Evolutionary conservation across 2,113 vertebrate genomes (phyloP).

Genomic region (Phocoena phocoena): DNA sequence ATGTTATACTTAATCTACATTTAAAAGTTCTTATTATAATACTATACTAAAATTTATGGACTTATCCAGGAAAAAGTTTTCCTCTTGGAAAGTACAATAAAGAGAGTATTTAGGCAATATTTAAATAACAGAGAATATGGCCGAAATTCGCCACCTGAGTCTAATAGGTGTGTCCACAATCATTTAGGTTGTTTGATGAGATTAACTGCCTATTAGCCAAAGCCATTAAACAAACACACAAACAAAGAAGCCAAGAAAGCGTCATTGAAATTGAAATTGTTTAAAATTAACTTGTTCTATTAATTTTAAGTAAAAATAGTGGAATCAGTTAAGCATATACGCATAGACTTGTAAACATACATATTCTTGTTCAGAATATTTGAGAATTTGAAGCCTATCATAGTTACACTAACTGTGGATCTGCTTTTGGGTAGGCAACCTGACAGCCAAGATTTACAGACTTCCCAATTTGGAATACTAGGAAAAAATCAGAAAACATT

Average conservation of each 20-base stretch:
- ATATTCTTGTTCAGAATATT: not conserved
- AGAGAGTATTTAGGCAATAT: not conserved
- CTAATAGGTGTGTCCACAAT: not conserved
- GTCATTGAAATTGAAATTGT: not conserved
- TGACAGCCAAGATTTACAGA: not conserved
- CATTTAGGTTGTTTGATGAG: not conserved
- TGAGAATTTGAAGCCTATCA: not conserved
- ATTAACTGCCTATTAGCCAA: not conserved
- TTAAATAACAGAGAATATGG: not conserved
- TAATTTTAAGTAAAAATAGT: not conserved
- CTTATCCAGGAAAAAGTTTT: not conserved
- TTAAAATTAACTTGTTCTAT: not conserved
- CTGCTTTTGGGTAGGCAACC: not conserved
- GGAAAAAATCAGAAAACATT: not conserved
- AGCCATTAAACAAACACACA: not conserved
- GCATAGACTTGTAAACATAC: not conserved
- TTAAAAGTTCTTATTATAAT: not conserved
- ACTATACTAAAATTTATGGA: not conserved
- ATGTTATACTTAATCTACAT: not conserved
- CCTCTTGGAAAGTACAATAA: not conserved
- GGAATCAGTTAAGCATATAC: not conserved
- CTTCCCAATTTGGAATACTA: not conserved
- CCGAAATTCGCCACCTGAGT: not conserved
- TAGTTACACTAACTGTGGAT: no score
- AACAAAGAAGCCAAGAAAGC: not conserved